Evolutionary conservation across 2,113 vertebrate genomes (phyloP), one percentile per base, ranked within the genome.

Genomic region (Terrapene triunguis): DNA sequence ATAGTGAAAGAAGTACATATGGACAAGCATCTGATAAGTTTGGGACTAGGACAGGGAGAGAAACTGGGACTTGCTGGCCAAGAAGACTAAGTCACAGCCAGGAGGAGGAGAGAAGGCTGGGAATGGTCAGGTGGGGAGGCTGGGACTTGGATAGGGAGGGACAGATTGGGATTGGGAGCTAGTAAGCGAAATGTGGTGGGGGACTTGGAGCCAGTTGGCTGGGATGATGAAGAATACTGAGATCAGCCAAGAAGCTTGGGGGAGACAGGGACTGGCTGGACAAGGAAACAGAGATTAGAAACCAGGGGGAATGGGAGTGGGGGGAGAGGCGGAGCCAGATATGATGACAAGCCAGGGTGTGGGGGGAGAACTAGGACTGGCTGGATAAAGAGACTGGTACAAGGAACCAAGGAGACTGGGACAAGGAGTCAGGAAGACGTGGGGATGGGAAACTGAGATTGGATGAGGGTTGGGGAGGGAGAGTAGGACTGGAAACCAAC

Each of bases 81-180:
- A 85, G 79, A 4, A 54, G 6, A 82, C 27, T 27, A 8, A 88
- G 35, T 69, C 4, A 16, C 35, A 3, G 22, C 65, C 16, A 0
- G 51, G 29, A 29, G n/a, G 2, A 7, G 6, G 24, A 59, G 8
- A 4, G 2, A 87, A 48, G 6, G 72, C 38, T 29, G n/a, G 55
- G 25, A 27, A 57, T 27, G 55, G 55, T 57, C 10, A 1, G 62
- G 25, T 5, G 4, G 57, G 3, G 65, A 3, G 5, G 85, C 74
- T 6, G 87, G 0, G 21, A 25, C 80, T 16, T 76, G 88, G 35
- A 35, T 3, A 54, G 62, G 53, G 16, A 8, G 9, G 17, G 8
- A 27, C 8, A 38, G 1, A 4, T 1, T 14, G 25, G 2, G 3
- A 35, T 1, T 29, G 16, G 48, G 6, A 85, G n/a, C 24, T 54